A percentile compares a stretch with the other conserved stretches of the same genome.
These are phyloP conservation scores for Phortica okadai DNA, from an alignment of 2,888 invertebrate genomes.

Conservation along the genomic window DNA sequence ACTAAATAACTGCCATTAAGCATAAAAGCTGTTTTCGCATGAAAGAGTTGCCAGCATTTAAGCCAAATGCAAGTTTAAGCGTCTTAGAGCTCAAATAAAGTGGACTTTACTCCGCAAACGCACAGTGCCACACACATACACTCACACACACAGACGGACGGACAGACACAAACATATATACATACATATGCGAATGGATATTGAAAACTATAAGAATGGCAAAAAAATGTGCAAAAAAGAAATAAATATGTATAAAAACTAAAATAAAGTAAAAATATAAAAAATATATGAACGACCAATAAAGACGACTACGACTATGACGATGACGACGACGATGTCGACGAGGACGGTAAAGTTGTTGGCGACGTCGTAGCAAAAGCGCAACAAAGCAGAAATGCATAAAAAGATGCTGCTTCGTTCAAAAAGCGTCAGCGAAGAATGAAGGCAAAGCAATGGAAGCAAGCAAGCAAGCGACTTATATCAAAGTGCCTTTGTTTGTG, in stretches of 20 bases:
- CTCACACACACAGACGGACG: slow-evolving; percentile 11
- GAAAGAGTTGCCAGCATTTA: slow-evolving; percentile 64
- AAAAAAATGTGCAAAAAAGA: not conserved
- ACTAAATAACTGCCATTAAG: slow-evolving; percentile 71
- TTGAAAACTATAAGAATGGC: slow-evolving; percentile 22
- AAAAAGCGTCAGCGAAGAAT: too few species aligned
- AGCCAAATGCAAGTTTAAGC: slow-evolving; percentile 66
- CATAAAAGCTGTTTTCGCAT: slow-evolving; percentile 70
- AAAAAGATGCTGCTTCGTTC: slow-evolving; percentile 32
- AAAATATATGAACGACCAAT: slow-evolving; percentile 47
- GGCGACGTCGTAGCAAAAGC: slow-evolving; percentile 35
- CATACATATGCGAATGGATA: slow-evolving; percentile 10
- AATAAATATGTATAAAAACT: slow-evolving; percentile 28
- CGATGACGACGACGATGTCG: not conserved
- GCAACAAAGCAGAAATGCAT: slow-evolving; percentile 37
- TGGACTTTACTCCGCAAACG: slow-evolving; percentile 56
- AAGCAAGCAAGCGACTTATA: slow-evolving; percentile 45
- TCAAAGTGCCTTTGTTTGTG: slow-evolving; percentile 53
- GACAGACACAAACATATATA: slow-evolving; percentile 17
- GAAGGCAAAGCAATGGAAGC: not conserved
- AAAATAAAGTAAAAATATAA: slow-evolving; percentile 34
- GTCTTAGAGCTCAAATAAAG: slow-evolving; percentile 62
- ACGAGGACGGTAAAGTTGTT: slow-evolving; percentile 1
- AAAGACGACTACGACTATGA: slow-evolving; percentile 36
- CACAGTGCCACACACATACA: slow-evolving; percentile 14